Evolutionary conservation across 30 jellyfish, hydroid and myxozoan species (phyloP), one percentile per base, ranked within the genome.

Genomic region (Cassiopea andromeda): DNA sequence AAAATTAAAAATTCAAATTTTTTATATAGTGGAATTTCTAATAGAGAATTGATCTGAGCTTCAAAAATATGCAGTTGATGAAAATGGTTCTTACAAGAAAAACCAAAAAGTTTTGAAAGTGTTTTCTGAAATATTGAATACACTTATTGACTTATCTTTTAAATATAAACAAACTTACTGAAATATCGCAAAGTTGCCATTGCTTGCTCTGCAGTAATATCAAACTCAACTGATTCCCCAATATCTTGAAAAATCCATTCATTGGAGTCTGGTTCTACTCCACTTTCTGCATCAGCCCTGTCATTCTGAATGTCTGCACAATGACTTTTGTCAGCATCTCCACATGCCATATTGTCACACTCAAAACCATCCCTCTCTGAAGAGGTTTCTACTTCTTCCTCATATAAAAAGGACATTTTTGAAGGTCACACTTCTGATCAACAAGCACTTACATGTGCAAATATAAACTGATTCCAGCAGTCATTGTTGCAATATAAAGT

Each of bases 131-230:
- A 10, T 10, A 54, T 3, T 54, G 64, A 0, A 10, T 27, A 27
- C 38, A 27, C 38, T 54, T 54, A 54, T 10, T 3, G 12, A 54
- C 64, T 54, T 3, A 54, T 54, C 12, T 54, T 54, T 74, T 13
- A 17, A 46, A 27, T 9, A 15, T 27, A 64, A 70, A 12, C 49
- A n/a, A 1, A 89, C 98, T 94, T 70, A 94, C 98, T 89, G 91
- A 94, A 94, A 75, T 94, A 94, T 81, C 88, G 78, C 48, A 94
- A 70, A 7, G 98, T 94, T 18, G 98, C 98, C 96, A 94, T 58
- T 14, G 98, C 97, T 76, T 94, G 98, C 71, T 94, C 98, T 82
- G 90, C 94, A 58, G 97, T 94, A 46, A 94, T 66, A 80, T 94
- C 98, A 89, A 94, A 85, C 76, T 80, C 87, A 75, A 93, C 94